These are phyloP conservation scores for Cairina moschata DNA, from an alignment of 2,113 vertebrate genomes.

Conservation along the genomic window DNA sequence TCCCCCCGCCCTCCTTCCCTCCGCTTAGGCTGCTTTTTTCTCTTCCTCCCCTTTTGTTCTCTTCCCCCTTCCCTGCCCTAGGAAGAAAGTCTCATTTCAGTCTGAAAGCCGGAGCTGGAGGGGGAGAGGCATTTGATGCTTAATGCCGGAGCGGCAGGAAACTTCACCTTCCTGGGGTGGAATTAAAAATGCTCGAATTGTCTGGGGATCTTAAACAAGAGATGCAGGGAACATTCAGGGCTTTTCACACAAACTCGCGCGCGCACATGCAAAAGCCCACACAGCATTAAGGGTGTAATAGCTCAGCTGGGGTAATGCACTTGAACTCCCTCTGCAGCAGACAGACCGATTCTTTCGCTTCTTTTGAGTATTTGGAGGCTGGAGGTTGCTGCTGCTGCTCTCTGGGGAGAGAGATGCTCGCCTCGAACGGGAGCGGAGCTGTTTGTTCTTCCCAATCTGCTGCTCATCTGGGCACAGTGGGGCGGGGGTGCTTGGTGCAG, in stretches of 20 bases:
- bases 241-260: slow-evolving; percentile 7
- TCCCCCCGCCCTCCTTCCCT: background rate
- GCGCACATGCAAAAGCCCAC: slow-evolving; percentile 15
- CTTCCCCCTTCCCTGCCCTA: background rate
- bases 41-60: background rate
- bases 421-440: slow-evolving; percentile 41
- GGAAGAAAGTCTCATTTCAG: slow-evolving; percentile 52
- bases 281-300: slow-evolving; percentile 46
- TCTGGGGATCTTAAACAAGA: slow-evolving; percentile 61
- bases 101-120: background rate
- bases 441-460: slow-evolving; percentile 47
- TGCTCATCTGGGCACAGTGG: slow-evolving; percentile 27
- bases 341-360: slow-evolving; percentile 29
- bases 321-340: slow-evolving; percentile 36
- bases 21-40: background rate
- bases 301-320: slow-evolving; percentile 53
- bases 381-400: slow-evolving; percentile 27
- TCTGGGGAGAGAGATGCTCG: slow-evolving; percentile 12
- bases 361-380: slow-evolving; percentile 15
- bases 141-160: slow-evolving; percentile 44
- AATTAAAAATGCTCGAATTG: slow-evolving; percentile 58
- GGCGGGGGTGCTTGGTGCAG: background rate
- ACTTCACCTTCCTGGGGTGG: slow-evolving; percentile 57
- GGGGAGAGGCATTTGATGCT: slow-evolving; percentile 39
- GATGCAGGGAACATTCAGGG: slow-evolving; percentile 60